Percentiles rank a stretch among this genome's conserved stretches.
These are phyloP conservation scores for Acanthosepion lycidas DNA, from an alignment of 2,888 invertebrate species.

Conservation along the genomic window DNA sequence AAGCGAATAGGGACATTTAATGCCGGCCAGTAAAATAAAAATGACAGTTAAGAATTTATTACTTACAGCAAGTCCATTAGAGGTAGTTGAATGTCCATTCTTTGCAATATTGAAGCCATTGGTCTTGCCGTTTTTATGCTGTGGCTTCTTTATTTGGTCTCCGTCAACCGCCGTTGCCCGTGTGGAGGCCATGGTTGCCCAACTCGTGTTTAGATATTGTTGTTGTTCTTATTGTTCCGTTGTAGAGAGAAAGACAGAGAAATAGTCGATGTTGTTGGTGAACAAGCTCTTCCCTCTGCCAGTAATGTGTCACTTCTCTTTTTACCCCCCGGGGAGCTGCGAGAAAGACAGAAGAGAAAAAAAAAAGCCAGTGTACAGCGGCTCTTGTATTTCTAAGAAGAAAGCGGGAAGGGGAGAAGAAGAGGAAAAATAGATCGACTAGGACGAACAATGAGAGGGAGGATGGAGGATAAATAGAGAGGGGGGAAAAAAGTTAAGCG, in stretches of 20 bases:
- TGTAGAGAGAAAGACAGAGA: background rate
- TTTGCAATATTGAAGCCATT: background rate
- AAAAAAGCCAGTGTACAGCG: background rate
- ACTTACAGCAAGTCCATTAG: constrained; percentile 34
- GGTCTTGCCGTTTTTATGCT: constrained; percentile 40
- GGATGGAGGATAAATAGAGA: background rate
- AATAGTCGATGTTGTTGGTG: background rate
- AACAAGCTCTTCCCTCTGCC: background rate
- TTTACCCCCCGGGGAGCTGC: background rate
- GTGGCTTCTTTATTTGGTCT: background rate
- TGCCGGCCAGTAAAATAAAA: background rate
- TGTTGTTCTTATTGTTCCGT: background rate
- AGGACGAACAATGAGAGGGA: background rate
- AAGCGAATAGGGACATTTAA: background rate
- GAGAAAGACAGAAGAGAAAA: background rate
- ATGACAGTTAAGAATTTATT: background rate
- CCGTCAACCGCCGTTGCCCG: background rate
- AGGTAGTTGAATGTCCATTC: constrained; percentile 35
- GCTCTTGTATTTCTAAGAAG: background rate
- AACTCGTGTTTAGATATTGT: background rate
- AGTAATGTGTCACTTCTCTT: background rate
- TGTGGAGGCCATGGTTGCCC: constrained; percentile 39
- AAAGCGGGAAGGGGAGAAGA: background rate
- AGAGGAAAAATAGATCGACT: background rate
- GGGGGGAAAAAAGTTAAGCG: background rate